Evolutionary conservation across 2,888 invertebrate species (phyloP), one percentile per base, ranked within the genome.

Genomic region (Cheilosia scutellata): DNA sequence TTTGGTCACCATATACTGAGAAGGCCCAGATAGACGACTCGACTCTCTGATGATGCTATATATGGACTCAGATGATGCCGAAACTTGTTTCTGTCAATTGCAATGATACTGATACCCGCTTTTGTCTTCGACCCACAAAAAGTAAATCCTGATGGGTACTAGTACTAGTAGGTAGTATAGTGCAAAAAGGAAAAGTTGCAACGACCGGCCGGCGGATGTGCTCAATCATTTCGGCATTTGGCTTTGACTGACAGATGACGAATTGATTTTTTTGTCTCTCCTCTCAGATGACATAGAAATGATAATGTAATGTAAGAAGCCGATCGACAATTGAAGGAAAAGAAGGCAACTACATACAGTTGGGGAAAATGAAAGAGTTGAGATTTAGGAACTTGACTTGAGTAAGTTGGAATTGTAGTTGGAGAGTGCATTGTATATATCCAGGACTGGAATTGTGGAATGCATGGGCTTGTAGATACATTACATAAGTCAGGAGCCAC

Each of bases 171-270:
- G 11, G 37, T 37, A 9, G 31, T 31, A 11, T 11, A 60, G 51
- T 27, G 25, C 49, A 74, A 65, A 65, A 75, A 70, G 75, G 66
- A 80, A 84, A 84, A 84, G 60, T 72, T 65, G 58, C 5, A 20
- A 20, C 42, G 20, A 20, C 25, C 37, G 53, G 27, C 25, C 37
- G 53, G 27, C 65, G 75, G 83, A 79, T 76, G 63, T 66, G 44
- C 33, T 78, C 84, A 75, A 79, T 80, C 75, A 80, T 84, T 75
- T 84, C 75, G 75, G 71, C 80, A 84, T 84, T 84, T 84, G 60
- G 47, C 25, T 83, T 53, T 55, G 70, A 80, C 80, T 71, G 84
- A 80, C 84, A 70, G 55, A 75, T 84, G 80, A 84, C 80, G 84
- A 84, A 84, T 84, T 80, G 84, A 80, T 70, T 75, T 57, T 68